Conservation (phyloP, 2,888 invertebrate genomes). For the Heteropelma amictum region DNA sequence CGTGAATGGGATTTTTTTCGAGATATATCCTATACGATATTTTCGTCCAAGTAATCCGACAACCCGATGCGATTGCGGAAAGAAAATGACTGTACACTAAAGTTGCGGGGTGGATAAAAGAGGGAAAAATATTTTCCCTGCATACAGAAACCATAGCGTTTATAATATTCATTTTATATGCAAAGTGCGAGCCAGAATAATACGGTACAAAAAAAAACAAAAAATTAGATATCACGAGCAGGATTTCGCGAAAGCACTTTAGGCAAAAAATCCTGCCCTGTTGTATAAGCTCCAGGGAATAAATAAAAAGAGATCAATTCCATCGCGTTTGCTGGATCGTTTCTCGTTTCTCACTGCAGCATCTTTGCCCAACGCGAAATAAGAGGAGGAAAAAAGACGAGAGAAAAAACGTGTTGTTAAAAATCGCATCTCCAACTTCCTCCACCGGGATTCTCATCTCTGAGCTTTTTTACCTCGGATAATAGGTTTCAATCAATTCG, state of each 20-base stretch:
- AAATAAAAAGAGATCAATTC: neutral
- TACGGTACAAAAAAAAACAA: neutral
- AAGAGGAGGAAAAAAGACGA: neutral
- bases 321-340: constrained; percentile 5
- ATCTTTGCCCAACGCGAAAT: constrained; percentile 31
- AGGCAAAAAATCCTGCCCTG: too few relatives aligned
- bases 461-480: neutral
- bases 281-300: too few relatives aligned
- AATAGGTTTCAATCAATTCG: constrained; percentile 41
- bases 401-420: neutral
- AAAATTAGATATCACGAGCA: constrained; percentile 3
- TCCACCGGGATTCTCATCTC: constrained; percentile 17
- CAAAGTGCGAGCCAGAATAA: constrained; percentile 3
- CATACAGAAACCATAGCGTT: neutral
- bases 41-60: neutral
- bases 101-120: neutral
- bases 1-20: neutral
- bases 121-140: neutral
- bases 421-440: neutral
- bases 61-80: neutral
- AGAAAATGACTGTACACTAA: too few relatives aligned
- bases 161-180: constrained; percentile 16
- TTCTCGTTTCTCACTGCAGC: constrained; percentile 49
- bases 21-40: neutral
- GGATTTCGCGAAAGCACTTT: neutral